These are phyloP conservation scores for Amphimallon solstitiale DNA, from an alignment of 2,888 invertebrate species.

Conservation along the genomic window DNA sequence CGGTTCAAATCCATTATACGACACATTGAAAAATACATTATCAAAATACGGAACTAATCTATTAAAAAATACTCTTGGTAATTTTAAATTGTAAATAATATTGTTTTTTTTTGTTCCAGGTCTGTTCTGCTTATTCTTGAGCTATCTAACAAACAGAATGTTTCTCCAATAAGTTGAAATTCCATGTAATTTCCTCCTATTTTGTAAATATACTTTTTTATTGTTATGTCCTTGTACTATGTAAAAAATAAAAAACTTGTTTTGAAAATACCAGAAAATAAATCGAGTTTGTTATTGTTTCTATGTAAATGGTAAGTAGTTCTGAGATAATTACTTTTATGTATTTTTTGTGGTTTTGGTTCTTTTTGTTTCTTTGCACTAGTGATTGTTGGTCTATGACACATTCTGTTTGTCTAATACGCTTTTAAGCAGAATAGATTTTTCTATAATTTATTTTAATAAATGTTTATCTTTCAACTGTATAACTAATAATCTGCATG, in stretches of 20 bases:
- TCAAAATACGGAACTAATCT: constrained; percentile 61
- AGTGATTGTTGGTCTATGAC: neutral
- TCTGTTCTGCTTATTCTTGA: constrained; percentile 59
- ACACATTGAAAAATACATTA: constrained; percentile 57
- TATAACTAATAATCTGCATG: neutral
- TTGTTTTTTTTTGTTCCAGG: constrained; percentile 59
- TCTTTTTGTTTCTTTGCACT: constrained; percentile 21
- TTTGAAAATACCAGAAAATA: too few species aligned
- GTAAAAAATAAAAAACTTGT: too few species aligned
- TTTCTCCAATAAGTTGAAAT: neutral
- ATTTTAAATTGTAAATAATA: constrained; percentile 41
- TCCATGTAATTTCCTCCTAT: too few species aligned
- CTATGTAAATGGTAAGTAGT: too few species aligned
- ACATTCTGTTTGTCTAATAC: neutral
- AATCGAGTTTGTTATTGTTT: too few species aligned
- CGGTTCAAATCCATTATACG: constrained; percentile 54
- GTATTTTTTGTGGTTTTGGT: too few species aligned
- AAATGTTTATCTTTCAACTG: constrained; percentile 1
- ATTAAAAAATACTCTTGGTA: constrained; percentile 56
- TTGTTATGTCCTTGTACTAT: too few species aligned
- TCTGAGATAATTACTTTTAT: too few species aligned
- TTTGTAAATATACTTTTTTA: too few species aligned
- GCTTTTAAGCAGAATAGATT: constrained; percentile 11
- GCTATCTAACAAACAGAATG: constrained; percentile 46
- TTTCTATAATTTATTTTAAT: too few species aligned